phyloP scores from a whole-genome alignment of 92 coral and sea anemone genomes.

The Scolanthus callimorphus region DNA sequence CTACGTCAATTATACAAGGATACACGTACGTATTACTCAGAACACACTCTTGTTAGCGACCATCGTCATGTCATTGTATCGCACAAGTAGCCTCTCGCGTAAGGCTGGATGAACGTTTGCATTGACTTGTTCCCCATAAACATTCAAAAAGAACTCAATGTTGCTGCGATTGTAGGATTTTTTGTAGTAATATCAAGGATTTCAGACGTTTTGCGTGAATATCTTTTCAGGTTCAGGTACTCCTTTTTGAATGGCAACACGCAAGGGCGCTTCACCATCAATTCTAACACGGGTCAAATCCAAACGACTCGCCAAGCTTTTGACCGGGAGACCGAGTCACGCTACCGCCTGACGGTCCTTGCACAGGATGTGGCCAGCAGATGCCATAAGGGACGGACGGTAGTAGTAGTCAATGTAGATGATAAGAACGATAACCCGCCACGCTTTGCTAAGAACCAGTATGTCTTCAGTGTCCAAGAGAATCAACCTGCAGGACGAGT shows the following conservation, averaged over 20 bases:
- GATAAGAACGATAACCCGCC: slow-evolving; percentile 70
- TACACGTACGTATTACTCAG: no score
- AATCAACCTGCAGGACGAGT: slow-evolving; percentile 39
- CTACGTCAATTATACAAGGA: no score
- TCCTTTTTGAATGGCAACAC: slow-evolving; percentile 62
- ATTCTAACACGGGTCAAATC: slow-evolving; percentile 40
- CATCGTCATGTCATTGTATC: no score
- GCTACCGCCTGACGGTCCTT: slow-evolving; percentile 54
- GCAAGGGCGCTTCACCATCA: slow-evolving; percentile 34
- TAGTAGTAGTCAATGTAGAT: slow-evolving; percentile 41
- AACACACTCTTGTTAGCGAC: no score
- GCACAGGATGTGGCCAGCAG: slow-evolving; percentile 42
- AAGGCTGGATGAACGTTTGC: no score
- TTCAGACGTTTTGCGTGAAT: no score
- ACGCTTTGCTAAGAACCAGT: slow-evolving; percentile 14
- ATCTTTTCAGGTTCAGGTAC: slow-evolving; percentile 48
- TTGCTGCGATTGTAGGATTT: no score
- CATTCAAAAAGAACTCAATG: no score
- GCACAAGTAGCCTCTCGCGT: no score
- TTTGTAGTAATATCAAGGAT: no score
- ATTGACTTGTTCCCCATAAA: no score
- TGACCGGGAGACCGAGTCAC: slow-evolving; percentile 53
- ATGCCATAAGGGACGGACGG: slow-evolving; percentile 88
- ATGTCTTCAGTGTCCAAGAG: slow-evolving; percentile 40
- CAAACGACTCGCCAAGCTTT: slow-evolving; percentile 20